Percentiles rank a stretch among this genome's conserved stretches.
phyloP scores from a whole-genome alignment of 2,797 vertebrate genomes.

The Danio kyathit region DNA sequence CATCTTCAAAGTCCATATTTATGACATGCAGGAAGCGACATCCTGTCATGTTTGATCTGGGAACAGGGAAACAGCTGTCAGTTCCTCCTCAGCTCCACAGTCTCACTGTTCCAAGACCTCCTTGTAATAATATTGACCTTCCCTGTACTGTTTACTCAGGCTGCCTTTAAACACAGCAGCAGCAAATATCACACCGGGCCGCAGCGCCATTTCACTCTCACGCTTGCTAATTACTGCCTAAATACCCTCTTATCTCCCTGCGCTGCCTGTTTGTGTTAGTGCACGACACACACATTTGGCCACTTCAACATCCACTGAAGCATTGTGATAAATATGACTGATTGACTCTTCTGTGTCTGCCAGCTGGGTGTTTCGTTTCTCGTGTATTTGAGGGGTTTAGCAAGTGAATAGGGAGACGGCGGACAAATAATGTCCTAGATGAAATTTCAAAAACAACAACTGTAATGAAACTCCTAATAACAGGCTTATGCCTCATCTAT shows the following conservation, averaged over 20 bases:
- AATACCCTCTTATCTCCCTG: slow-evolving; percentile 71
- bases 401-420: slow-evolving; percentile 10
- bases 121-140: slow-evolving; percentile 84
- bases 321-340: slow-evolving; percentile 60
- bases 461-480: slow-evolving; percentile 4
- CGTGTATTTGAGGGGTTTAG: slow-evolving; percentile 29
- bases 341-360: slow-evolving; percentile 57
- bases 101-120: slow-evolving; percentile 65
- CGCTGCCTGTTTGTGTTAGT: slow-evolving; percentile 75
- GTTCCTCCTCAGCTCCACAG: slow-evolving; percentile 62
- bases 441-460: slow-evolving; percentile 18
- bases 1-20: slow-evolving; percentile 29
- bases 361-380: slow-evolving; percentile 37
- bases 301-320: slow-evolving; percentile 59
- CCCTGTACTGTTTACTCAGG: slow-evolving; percentile 76
- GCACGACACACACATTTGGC: slow-evolving; percentile 62
- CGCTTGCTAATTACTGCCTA: slow-evolving; percentile 75
- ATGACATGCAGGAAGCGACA: slow-evolving; percentile 39
- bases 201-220: slow-evolving; percentile 68
- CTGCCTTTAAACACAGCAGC: slow-evolving; percentile 77
- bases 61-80: slow-evolving; percentile 68
- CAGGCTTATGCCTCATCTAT: neutral
- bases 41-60: slow-evolving; percentile 61
- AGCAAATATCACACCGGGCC: slow-evolving; percentile 79
- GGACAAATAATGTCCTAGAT: slow-evolving; percentile 10